Evolutionary conservation across 2,113 vertebrate genomes (phyloP), one percentile per base, ranked within the genome.

Genomic region (Excalfactoria chinensis): DNA sequence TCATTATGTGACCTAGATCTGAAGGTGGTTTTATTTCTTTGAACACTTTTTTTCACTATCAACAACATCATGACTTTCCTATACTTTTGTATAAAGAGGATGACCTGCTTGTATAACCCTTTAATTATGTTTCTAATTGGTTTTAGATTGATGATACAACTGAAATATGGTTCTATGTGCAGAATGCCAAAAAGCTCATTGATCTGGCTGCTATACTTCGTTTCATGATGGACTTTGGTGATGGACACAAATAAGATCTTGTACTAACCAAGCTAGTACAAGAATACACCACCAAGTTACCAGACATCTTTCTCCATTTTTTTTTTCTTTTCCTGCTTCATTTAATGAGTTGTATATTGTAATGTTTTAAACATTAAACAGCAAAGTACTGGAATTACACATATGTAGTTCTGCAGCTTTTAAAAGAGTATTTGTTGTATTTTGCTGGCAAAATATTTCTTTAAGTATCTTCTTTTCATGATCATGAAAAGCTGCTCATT

Each of bases 391-490:
- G 13, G 34, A 91, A 73, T 83, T 35, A 35, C 13, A 22, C 43
- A 18, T 23, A 32, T 35, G 4, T 40, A 66, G 69, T 83, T 91
- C 35, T 53, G 49, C n/a, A 76, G 7, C 4, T 88, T 89, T 76
- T 53, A 85, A 62, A 44, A n/a, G 32, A 85, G 32, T 32, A 2
- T 69, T 69, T 83, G 18, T 56, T 69, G 15, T 48, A 19, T 76
- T 91, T 87, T 85, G 7, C 55, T 93, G 40, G 26, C 25, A 32
- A 32, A 40, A 3, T 62, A 14, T 84, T 95, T 78, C 28, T 71
- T 5, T 41, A 44, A 69, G 30, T 51, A 48, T 69, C 20, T 13
- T 73, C 21, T 62, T 83, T 72, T 73, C 37, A 49, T 56, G 76
- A 58, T 55, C 8, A 58, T 28, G 56, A 93, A 19, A 68, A 93